These are phyloP conservation scores for Smittia sp. DNA, from an alignment of 2,888 invertebrate genomes.

Conservation along the genomic window DNA sequence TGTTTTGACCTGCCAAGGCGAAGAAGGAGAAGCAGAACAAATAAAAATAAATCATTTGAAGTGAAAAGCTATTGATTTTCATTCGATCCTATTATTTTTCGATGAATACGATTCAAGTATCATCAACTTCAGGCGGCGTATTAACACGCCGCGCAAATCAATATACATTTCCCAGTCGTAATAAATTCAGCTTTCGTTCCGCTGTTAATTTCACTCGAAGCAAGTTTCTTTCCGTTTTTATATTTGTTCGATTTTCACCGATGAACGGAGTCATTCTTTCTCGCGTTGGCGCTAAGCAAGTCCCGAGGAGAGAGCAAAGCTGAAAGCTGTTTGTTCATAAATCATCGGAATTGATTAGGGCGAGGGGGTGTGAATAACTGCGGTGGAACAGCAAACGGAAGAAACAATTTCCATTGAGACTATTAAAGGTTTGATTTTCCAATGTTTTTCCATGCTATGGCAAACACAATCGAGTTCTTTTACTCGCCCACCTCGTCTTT, in stretches of 20 bases:
- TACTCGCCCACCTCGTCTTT: neutral
- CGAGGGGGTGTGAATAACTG: slow-evolving; percentile 25
- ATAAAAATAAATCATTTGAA: slow-evolving; percentile 37
- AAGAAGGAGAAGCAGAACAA: neutral
- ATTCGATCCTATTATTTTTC: slow-evolving; percentile 30
- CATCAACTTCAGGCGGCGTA: slow-evolving; percentile 22
- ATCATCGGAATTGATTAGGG: slow-evolving; percentile 38
- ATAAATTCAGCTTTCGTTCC: slow-evolving; percentile 32
- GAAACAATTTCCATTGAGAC: neutral
- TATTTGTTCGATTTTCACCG: neutral
- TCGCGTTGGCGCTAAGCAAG: neutral
- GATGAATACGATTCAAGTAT: neutral
- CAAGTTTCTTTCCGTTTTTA: neutral
- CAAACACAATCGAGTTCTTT: neutral
- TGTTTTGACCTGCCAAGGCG: slow-evolving; percentile 46
- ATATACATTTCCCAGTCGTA: slow-evolving; percentile 32
- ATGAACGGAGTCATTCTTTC: neutral
- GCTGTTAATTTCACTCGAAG: neutral
- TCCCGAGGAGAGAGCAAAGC: neutral
- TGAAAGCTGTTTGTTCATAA: slow-evolving; percentile 38
- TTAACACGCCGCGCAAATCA: slow-evolving; percentile 8
- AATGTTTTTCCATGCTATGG: neutral
- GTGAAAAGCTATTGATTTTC: slow-evolving; percentile 26
- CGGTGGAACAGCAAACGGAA: slow-evolving; percentile 14
- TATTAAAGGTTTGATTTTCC: slow-evolving; percentile 14